phyloP scores from a whole-genome alignment of 1,140 invertebrate species.

The Cotesia glomerata region DNA sequence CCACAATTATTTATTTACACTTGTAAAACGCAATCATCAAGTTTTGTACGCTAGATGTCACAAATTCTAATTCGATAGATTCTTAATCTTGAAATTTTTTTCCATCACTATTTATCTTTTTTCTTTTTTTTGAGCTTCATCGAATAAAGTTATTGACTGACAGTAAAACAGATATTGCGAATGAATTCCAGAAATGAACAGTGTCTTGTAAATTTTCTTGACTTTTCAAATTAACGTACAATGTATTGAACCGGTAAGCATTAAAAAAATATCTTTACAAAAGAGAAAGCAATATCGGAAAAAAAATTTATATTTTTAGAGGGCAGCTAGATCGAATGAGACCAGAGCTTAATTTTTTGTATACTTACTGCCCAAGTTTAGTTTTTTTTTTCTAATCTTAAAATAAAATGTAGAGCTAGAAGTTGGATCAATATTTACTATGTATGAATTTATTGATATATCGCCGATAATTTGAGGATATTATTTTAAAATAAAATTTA shows the following conservation, averaged over 20 bases:
- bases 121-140: not conserved
- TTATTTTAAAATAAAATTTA: not conserved
- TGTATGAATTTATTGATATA: not conserved
- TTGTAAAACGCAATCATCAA: not conserved
- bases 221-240: not conserved
- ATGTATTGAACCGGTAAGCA: not conserved
- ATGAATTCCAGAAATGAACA: not conserved
- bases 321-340: slow-evolving; percentile 47
- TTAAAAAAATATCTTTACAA: slow-evolving; percentile 30
- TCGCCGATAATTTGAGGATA: slow-evolving; percentile 7
- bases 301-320: slow-evolving; percentile 59
- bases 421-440: too few species aligned
- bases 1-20: not conserved
- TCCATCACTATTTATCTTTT: not conserved
- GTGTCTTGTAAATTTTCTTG: not conserved
- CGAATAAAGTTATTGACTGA: not conserved
- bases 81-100: not conserved
- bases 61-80: not conserved
- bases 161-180: not conserved
- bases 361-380: slow-evolving; percentile 13
- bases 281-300: slow-evolving; percentile 40
- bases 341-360: slow-evolving; percentile 18
- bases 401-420: too few species aligned
- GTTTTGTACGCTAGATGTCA: not conserved
- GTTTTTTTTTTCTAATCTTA: not conserved